phyloP scores from a whole-genome alignment of 2,888 invertebrate genomes.

The Yponomeuta sedellus region DNA sequence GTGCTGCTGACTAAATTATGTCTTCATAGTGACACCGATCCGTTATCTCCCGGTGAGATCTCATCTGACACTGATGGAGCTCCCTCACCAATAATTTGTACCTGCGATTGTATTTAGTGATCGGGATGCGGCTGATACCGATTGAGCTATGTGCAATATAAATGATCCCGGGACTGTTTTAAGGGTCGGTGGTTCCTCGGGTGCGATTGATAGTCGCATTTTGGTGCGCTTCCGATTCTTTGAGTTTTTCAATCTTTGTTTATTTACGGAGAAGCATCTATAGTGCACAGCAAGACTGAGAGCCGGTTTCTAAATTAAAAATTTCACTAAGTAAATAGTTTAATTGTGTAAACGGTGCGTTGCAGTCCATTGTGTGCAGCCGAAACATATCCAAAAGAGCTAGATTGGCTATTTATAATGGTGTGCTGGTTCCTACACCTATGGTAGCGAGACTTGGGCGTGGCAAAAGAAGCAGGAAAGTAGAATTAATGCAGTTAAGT shows the following conservation, averaged over 20 bases:
- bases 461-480: no score
- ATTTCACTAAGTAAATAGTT: no score
- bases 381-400: no score
- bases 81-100: slow-evolving; percentile 64
- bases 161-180: background rate
- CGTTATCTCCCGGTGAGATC: slow-evolving; percentile 63
- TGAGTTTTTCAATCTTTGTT: background rate
- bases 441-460: no score
- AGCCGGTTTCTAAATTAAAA: no score
- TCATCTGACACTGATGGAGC: slow-evolving; percentile 50
- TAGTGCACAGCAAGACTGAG: no score
- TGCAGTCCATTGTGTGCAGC: no score
- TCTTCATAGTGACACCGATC: slow-evolving; percentile 65
- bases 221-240: background rate
- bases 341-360: no score
- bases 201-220: background rate
- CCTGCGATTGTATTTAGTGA: slow-evolving; percentile 36
- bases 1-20: slow-evolving; percentile 68
- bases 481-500: no score
- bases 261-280: no score
- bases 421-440: no score
- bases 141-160: slow-evolving; percentile 23
- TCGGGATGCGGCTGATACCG: slow-evolving; percentile 1
- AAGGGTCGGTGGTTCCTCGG: background rate
- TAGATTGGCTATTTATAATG: no score